Conservation (phyloP, 2,888 invertebrate species). For the Prosopocoilus inquinatus region DNA sequence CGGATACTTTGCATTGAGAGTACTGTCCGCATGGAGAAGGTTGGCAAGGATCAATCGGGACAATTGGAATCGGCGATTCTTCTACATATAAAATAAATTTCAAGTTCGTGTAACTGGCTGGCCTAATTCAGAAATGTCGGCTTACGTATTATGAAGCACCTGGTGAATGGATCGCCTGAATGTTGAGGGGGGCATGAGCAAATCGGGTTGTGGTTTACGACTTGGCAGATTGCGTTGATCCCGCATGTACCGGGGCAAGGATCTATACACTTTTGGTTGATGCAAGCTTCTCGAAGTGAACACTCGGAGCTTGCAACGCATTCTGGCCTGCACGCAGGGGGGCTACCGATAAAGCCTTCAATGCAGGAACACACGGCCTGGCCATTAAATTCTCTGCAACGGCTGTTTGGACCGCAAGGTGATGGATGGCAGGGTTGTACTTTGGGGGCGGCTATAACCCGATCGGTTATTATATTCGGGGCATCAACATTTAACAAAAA, state of each 20-base stretch:
- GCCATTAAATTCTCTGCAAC: slow-evolving; percentile 62
- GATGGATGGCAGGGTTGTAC: slow-evolving; percentile 63
- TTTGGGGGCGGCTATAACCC: slow-evolving; percentile 49
- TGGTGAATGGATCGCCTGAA: slow-evolving; percentile 58
- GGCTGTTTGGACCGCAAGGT: slow-evolving; percentile 73
- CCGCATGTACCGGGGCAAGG: slow-evolving; percentile 60
- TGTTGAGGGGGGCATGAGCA: slow-evolving; percentile 56
- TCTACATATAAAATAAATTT: slow-evolving; percentile 16
- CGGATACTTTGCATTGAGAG: slow-evolving; percentile 55
- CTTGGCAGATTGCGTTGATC: slow-evolving; percentile 54
- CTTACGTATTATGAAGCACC: slow-evolving; percentile 61
- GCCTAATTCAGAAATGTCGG: too few relatives aligned
- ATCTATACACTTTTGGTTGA: slow-evolving; percentile 55
- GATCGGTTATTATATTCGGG: not conserved
- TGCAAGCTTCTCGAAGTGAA: slow-evolving; percentile 55
- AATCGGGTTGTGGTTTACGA: slow-evolving; percentile 59
- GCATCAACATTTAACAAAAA: not conserved
- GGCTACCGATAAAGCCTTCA: slow-evolving; percentile 52
- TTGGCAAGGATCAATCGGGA: slow-evolving; percentile 59
- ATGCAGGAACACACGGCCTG: slow-evolving; percentile 56
- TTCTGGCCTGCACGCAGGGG: slow-evolving; percentile 55
- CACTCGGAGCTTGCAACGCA: slow-evolving; percentile 58
- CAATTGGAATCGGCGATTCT: slow-evolving; percentile 20
- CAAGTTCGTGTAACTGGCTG: not conserved
- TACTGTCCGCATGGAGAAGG: slow-evolving; percentile 73